Evolutionary conservation across 2,797 vertebrate species (phyloP).

Genomic region (Dryobates pubescens): DNA sequence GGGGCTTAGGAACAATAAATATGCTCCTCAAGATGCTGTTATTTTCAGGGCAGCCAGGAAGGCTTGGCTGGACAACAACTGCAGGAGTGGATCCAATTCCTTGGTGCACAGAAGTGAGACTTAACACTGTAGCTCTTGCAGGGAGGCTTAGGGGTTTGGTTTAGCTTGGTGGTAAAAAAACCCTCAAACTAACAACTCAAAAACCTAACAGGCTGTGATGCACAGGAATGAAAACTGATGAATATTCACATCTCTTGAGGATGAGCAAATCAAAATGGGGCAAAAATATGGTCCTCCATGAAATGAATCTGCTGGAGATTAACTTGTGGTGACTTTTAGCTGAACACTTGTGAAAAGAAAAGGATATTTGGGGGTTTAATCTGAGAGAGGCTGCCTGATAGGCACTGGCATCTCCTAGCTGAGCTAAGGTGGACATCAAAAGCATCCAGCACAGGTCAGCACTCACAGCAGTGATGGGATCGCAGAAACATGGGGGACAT

Average conservation of each 20-base stretch:
- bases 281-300: neutral
- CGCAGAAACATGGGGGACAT: too few relatives aligned
- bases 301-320: neutral
- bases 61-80: neutral
- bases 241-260: neutral
- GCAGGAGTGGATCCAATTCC: neutral
- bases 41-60: neutral
- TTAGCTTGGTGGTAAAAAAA: neutral
- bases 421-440: neutral
- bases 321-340: neutral
- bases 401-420: neutral
- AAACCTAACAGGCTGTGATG: neutral
- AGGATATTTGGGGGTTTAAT: neutral
- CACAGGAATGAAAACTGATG: neutral
- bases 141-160: neutral
- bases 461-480: neutral
- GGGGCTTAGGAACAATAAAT: conserved; percentile 17
- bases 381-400: neutral
- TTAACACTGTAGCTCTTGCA: neutral
- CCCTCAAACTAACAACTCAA: neutral
- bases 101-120: neutral
- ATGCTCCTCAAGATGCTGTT: conserved; percentile 13
- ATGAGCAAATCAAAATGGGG: neutral
- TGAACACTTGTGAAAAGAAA: neutral
- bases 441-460: accelerated